Evolutionary conservation across 2,113 vertebrate species (phyloP).

Genomic region (Glareola pratincola): DNA sequence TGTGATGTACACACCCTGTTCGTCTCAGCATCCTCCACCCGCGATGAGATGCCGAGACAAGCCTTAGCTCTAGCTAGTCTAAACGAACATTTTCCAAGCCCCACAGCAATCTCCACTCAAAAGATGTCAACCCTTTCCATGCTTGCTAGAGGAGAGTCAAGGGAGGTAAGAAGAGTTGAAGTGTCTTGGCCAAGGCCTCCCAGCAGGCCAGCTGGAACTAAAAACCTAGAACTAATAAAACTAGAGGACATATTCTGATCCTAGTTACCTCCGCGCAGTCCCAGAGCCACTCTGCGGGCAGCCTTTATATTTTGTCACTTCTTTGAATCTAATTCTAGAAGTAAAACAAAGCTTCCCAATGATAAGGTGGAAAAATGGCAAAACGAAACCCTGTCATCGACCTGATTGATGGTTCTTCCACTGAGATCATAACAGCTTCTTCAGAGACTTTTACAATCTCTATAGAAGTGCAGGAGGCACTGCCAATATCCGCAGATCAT

Average conservation of each 20-base stretch:
- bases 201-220: background rate
- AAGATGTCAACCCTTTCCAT: background rate
- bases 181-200: background rate
- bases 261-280: background rate
- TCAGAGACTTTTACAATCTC: constrained; percentile 71
- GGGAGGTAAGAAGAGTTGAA: background rate
- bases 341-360: background rate
- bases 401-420: constrained; percentile 44
- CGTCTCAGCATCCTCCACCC: background rate
- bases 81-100: background rate
- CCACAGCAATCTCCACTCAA: background rate
- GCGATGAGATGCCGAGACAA: background rate
- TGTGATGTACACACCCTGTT: background rate
- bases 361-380: constrained; percentile 10
- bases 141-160: background rate
- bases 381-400: background rate
- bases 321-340: background rate
- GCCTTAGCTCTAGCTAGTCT: background rate
- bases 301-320: background rate
- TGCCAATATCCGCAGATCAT: constrained; percentile 83
- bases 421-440: constrained; percentile 59
- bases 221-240: background rate
- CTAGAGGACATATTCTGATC: background rate
- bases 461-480: constrained; percentile 69
- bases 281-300: background rate